These are phyloP conservation scores for Hololepta plana DNA, from an alignment of 2,888 invertebrate species.

Conservation along the genomic window DNA sequence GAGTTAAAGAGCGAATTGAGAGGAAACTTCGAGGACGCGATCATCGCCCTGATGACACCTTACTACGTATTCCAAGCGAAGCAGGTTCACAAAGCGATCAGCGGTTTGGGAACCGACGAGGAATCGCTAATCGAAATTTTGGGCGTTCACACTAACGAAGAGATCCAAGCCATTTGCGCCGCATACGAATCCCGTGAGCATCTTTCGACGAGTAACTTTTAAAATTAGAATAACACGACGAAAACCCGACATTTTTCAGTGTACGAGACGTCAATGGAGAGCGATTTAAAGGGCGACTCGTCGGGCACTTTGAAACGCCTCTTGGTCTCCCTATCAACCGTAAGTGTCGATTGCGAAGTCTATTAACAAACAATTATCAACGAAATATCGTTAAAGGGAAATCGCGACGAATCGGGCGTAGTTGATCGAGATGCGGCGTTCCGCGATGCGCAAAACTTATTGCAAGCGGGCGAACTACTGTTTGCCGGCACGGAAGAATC, in stretches of 20 bases:
- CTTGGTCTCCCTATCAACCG: conserved; percentile 63
- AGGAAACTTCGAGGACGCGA: conserved; percentile 71
- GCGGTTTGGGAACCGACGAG: conserved; percentile 66
- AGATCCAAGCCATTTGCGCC: conserved; percentile 58
- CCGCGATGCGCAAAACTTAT: conserved; percentile 62
- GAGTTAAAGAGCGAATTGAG: conserved; percentile 77
- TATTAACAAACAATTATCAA: conserved; percentile 1
- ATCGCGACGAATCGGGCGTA: conserved; percentile 62
- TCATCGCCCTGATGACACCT: conserved; percentile 70
- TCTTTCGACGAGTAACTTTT: conserved; percentile 3
- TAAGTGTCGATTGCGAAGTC: too few relatives aligned
- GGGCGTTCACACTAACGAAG: conserved; percentile 68
- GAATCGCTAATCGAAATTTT: conserved; percentile 72
- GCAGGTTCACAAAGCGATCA: conserved; percentile 63
- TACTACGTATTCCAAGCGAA: conserved; percentile 67
- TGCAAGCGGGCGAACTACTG: conserved; percentile 52
- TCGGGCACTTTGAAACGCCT: conserved; percentile 82
- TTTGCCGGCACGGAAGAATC: conserved; percentile 67
- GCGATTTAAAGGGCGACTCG: conserved; percentile 71
- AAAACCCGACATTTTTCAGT: conserved; percentile 34
- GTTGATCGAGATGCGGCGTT: conserved; percentile 55
- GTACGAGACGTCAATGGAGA: conserved; percentile 60
- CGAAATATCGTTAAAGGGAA: conserved; percentile 32
- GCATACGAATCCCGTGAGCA: conserved; percentile 58
- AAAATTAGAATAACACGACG: background rate